Evolutionary conservation across 2,797 vertebrate genomes (phyloP).

Genomic region (Artibeus lituratus): DNA sequence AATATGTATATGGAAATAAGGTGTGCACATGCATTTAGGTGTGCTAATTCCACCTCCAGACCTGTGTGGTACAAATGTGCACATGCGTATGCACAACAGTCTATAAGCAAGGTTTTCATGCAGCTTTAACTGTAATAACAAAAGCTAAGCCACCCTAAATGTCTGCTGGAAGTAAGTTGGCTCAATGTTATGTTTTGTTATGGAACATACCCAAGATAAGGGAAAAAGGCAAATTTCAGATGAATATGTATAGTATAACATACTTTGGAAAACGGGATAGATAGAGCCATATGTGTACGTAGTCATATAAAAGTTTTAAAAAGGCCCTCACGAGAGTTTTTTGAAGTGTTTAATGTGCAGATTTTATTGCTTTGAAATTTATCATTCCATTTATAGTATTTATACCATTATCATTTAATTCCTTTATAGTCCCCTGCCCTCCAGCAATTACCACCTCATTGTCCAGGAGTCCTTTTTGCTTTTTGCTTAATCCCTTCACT

Average conservation of each 20-base stretch:
- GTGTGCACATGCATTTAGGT: background rate
- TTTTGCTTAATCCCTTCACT: background rate
- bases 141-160: background rate
- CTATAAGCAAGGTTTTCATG: background rate
- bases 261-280: background rate
- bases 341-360: background rate
- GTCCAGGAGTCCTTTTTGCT: background rate
- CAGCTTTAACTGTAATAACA: background rate
- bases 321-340: background rate
- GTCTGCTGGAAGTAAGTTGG: background rate
- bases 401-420: background rate
- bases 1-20: background rate
- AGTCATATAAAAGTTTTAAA: background rate
- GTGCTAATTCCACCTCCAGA: background rate
- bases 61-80: background rate
- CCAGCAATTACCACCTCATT: background rate
- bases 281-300: background rate
- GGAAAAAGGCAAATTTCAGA: background rate
- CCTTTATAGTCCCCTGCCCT: background rate
- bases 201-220: background rate
- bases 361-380: background rate
- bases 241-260: background rate
- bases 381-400: background rate
- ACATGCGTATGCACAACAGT: background rate
- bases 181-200: background rate